Base-by-base conservation (phyloP, 2,888 invertebrate species). In the Hermodice carunculata region DNA sequence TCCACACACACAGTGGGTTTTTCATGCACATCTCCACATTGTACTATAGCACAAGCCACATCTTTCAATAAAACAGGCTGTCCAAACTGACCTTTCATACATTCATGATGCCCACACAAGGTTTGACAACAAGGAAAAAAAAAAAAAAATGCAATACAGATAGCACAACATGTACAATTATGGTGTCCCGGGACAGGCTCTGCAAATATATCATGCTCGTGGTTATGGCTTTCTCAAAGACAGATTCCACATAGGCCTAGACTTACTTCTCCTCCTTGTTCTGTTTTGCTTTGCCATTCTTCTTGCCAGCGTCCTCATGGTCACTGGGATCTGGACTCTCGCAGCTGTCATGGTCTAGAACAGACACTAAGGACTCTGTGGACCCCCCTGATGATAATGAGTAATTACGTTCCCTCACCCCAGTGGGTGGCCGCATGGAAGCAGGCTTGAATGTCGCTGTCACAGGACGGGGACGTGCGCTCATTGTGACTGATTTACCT, bases 341-440 rank as follows among this genome's bases (percentile, higher is more conserved):
- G 66, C 76, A 81, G 69, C 83, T 83, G 64, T 81, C 81, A 66
- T 83, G 83, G 51, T 82, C 81, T 8, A 83, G 72, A 4, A 82
- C 75, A 6, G 83, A 83, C 11, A 80, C 77, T 46, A 83, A 69
- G 1, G 83, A 83, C 14, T 77, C 81, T 26, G 83, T 83, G 1
- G 82, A 82, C 29, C 63, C 59, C 0, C 80, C 82, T 29, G 76
- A 71, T 5, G 81, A 82, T 1, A 80, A 63, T 3, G 81, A 81
- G 51, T 67, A 63, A 4, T 71, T 63, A 22, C 76, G 68, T 24
- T 75, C 72, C 3, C 57, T 40, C n/a, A 54, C 56, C 22, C 67
- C 66, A 51, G 74, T 75, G 11, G 77, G 77, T n/a, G 68, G 46
- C 58, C 75, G 70, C 78, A 81, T 78, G 8, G 17, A 4, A 26